Conservation (phyloP, 2,113 vertebrate species). For the Marcusenius ussheri region DNA sequence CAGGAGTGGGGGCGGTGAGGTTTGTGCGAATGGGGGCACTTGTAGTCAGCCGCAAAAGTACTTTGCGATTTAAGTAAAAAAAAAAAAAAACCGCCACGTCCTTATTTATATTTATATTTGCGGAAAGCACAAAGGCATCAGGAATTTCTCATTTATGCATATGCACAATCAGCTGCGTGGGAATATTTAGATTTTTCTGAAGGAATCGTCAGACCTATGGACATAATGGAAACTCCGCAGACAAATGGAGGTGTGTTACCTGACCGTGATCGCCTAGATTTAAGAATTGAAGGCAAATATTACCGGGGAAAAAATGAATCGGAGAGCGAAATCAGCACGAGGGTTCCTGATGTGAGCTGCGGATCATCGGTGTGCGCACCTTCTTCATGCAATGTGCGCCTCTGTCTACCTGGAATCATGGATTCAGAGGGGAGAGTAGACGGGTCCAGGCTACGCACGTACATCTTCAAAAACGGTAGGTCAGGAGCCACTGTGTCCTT, state of each 20-base stretch:
- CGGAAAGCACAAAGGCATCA: neutral
- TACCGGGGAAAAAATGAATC: neutral
- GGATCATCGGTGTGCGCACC: constrained; percentile 38
- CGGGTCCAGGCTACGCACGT: constrained; percentile 59
- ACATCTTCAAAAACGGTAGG: constrained; percentile 64
- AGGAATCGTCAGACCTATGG: neutral
- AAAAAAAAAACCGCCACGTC: neutral
- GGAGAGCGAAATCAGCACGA: neutral
- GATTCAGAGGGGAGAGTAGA: constrained; percentile 65
- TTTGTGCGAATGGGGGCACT: neutral
- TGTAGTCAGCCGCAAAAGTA: neutral
- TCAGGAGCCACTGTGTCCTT: neutral
- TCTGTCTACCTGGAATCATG: constrained; percentile 60
- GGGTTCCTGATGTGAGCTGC: neutral
- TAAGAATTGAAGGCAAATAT: neutral
- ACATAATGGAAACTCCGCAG: neutral
- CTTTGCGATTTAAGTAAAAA: neutral
- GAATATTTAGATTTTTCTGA: neutral
- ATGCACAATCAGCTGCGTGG: neutral
- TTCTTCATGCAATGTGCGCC: constrained; percentile 31
- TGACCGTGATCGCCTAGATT: neutral
- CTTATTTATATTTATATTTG: neutral
- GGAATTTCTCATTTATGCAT: neutral
- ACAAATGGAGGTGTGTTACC: neutral
- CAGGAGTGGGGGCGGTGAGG: neutral